A percentile compares a stretch with the other conserved stretches of the same genome.
Evolutionary conservation across 2,113 vertebrate species (phyloP).

Genomic region (Willisornis vidua): DNA sequence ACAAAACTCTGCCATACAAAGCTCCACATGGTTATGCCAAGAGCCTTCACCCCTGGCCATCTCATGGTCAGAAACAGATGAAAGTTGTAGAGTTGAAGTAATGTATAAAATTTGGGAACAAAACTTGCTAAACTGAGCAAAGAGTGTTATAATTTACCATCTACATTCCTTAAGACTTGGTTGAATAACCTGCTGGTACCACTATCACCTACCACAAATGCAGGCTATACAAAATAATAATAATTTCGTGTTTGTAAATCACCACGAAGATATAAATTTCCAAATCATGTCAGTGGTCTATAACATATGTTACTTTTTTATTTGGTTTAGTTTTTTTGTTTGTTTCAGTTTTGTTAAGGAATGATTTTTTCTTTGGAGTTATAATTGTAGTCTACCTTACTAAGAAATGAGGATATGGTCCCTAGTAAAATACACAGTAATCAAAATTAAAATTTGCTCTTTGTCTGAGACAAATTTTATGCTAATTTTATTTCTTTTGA

Average conservation of each 20-base stretch:
- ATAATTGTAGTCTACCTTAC: background rate
- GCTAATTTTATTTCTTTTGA: background rate
- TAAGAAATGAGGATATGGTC: background rate
- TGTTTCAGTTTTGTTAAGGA: background rate
- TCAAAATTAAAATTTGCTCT: background rate
- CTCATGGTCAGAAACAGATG: background rate
- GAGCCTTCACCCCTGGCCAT: background rate
- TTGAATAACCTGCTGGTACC: background rate
- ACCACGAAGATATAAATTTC: background rate
- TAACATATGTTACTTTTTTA: background rate
- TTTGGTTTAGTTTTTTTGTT: background rate
- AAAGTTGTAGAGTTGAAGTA: background rate
- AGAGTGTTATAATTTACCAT: background rate
- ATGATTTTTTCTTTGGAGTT: background rate
- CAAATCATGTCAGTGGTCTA: background rate
- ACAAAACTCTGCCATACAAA: background rate
- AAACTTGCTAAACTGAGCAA: background rate
- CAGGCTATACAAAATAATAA: background rate
- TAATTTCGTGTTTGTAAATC: background rate
- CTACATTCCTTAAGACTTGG: background rate
- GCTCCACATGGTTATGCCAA: background rate
- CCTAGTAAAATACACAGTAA: background rate
- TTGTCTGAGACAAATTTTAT: conserved; percentile 20
- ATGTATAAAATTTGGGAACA: background rate
- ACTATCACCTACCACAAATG: background rate